Conservation (phyloP, 1,140 invertebrate genomes). For the Gonatopus flavifemur region DNA sequence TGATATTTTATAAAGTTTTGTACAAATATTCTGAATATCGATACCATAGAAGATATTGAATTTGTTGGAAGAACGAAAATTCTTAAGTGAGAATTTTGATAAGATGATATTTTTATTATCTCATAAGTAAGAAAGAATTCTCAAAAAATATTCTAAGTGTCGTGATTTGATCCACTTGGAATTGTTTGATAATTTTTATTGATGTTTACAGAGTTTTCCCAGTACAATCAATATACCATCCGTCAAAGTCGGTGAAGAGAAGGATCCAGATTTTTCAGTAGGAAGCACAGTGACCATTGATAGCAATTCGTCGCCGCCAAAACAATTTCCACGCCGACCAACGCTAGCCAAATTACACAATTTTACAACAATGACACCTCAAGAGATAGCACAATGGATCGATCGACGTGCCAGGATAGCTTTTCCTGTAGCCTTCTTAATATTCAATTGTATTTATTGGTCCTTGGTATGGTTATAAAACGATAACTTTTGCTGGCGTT, state of each 20-base stretch:
- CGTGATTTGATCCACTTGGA: too few relatives aligned
- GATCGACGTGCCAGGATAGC: conserved; percentile 76
- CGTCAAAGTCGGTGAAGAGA: conserved; percentile 66
- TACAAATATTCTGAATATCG: too few relatives aligned
- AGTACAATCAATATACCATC: conserved; percentile 65
- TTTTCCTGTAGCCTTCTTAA: conserved; percentile 76
- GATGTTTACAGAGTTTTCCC: conserved; percentile 67
- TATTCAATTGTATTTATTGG: conserved; percentile 86
- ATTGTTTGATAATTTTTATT: conserved; percentile 2
- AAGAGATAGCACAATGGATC: conserved; percentile 85
- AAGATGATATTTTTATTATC: too few relatives aligned
- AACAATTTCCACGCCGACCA: conserved; percentile 44
- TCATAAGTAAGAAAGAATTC: too few relatives aligned
- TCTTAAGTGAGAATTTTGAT: too few relatives aligned
- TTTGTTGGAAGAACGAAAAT: too few relatives aligned
- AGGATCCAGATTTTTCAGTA: conserved; percentile 55
- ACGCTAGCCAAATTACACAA: conserved; percentile 52
- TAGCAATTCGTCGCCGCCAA: conserved; percentile 45
- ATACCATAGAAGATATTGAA: too few relatives aligned
- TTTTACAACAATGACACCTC: conserved; percentile 82
- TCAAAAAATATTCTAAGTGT: too few relatives aligned
- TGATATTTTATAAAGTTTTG: too few relatives aligned
- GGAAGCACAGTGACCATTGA: conserved; percentile 48
- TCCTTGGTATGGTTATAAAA: conserved; percentile 69
- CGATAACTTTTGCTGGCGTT: background rate